Evolutionary conservation across 92 coral and sea anemone genomes (phyloP), one percentile per base, ranked within the genome.

Genomic region (Phenganax marumi): DNA sequence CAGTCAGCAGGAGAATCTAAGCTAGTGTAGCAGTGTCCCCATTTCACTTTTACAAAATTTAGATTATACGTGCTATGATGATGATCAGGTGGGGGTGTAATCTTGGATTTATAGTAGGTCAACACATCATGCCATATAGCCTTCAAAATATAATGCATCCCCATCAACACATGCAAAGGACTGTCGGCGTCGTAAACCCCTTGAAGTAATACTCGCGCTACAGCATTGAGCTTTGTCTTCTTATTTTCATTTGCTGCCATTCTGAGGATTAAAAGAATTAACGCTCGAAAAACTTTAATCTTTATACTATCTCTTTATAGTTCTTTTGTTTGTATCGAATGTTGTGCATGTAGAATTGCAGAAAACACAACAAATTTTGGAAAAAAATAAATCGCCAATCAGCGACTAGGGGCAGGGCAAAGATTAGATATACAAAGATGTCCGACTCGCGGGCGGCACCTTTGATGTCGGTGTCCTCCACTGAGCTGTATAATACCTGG

Each of bases 101-200:
- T 23, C 12, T 9, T 7, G 10, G 68, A 62, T 19, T 62, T 62
- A 2, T 13, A 62, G 43, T 62, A 62, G 4, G 43, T 62, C 13
- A 62, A 9, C 8, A 62, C 33, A 23, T 62, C 68, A 6, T 13
- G 8, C 68, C 68, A 62, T 62, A 62, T 62, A 19, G 68, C 13
- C 68, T 62, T 62, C 13, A 62, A 62, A 7, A 62, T 62, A 21
- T 62, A 62, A 62, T 62, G 68, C 68, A 62, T 62, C 24, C 68
- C 68, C 43, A 62, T 19, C 68, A 62, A 13, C 0, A 62, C 8
- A 17, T 62, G 68, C 6, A 19, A 62, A 62, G 68, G 68, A 62
- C 68, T 62, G 8, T n/a, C 33, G 5, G 33, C 0, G 13, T 62
- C 68, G 24, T 62, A 62, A 13, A 62, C 33, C 10, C 68, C 68